Evolutionary conservation across 2,113 vertebrate genomes (phyloP).

Genomic region (Albula goreensis): DNA sequence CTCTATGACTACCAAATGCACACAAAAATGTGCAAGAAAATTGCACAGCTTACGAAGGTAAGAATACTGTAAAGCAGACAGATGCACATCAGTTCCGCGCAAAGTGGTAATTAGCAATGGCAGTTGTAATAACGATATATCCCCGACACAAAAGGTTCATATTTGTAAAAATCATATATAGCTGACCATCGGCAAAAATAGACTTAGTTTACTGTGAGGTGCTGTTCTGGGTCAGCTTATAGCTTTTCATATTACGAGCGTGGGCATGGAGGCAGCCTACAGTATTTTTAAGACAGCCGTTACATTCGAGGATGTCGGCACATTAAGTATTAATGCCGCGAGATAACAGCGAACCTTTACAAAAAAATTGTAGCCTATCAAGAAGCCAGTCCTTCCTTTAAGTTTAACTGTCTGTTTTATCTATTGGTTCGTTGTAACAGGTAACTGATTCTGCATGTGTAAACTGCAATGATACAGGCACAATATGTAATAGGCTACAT

Average conservation of each 20-base stretch:
- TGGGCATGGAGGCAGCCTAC: neutral
- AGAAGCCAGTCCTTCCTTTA: neutral
- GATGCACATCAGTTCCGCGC: neutral
- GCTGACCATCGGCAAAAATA: neutral
- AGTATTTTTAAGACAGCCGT: neutral
- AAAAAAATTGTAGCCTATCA: neutral
- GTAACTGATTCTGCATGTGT: neutral
- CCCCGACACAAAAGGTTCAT: neutral
- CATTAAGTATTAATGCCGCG: neutral
- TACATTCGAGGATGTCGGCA: neutral
- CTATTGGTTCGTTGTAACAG: constrained; percentile 10
- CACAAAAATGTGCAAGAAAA: constrained; percentile 97
- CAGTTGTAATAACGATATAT: neutral
- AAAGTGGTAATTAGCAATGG: neutral
- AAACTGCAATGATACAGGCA: neutral
- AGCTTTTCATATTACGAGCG: neutral
- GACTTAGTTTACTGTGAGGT: neutral
- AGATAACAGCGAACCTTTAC: neutral
- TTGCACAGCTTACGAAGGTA: constrained; percentile 98
- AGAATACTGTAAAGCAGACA: constrained; percentile 33
- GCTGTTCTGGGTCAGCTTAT: neutral
- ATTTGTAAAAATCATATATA: neutral
- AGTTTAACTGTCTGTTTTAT: neutral
- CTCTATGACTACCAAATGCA: constrained; percentile 81
- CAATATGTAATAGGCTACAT: too few species aligned